Evolutionary conservation across 1,140 invertebrate genomes (phyloP).

Genomic region (Drosophila suzukii): DNA sequence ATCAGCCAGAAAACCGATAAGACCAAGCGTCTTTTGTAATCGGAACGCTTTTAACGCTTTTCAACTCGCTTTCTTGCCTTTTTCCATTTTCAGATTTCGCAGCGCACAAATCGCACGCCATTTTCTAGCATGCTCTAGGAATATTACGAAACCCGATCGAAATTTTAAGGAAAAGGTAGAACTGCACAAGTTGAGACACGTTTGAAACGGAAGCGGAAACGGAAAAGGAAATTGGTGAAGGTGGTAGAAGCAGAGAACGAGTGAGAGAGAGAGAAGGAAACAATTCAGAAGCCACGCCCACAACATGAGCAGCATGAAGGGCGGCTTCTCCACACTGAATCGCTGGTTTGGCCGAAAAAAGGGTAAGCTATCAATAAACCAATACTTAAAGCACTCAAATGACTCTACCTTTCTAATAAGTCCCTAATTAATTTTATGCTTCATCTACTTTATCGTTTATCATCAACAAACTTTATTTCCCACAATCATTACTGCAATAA

Average conservation of each 20-base stretch:
- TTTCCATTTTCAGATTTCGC: conserved; percentile 67
- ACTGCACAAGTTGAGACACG: conserved; percentile 3
- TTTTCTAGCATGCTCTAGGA: conserved; percentile 69
- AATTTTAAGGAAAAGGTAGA: conserved; percentile 1
- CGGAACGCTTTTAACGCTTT: conserved; percentile 21
- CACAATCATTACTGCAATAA: neutral
- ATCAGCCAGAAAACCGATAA: conserved; percentile 31
- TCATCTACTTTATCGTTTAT: neutral
- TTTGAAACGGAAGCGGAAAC: conserved; percentile 17
- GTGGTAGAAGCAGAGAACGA: conserved; percentile 3
- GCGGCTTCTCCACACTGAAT: conserved; percentile 83
- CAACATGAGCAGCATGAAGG: conserved; percentile 80
- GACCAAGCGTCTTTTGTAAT: conserved; percentile 40
- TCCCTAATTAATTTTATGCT: neutral
- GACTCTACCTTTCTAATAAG: neutral
- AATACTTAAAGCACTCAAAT: neutral
- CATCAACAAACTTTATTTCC: neutral
- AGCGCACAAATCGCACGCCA: conserved; percentile 71
- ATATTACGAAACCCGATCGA: conserved; percentile 64
- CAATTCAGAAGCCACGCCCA: conserved; percentile 51
- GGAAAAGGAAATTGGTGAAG: conserved; percentile 16
- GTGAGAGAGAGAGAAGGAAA: conserved; percentile 11
- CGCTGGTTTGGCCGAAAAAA: conserved; percentile 84
- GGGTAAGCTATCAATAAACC: conserved; percentile 47
- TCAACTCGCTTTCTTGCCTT: conserved; percentile 32